These are phyloP conservation scores for Xestia c-nigrum DNA, from an alignment of 2,888 invertebrate genomes.

Conservation along the genomic window DNA sequence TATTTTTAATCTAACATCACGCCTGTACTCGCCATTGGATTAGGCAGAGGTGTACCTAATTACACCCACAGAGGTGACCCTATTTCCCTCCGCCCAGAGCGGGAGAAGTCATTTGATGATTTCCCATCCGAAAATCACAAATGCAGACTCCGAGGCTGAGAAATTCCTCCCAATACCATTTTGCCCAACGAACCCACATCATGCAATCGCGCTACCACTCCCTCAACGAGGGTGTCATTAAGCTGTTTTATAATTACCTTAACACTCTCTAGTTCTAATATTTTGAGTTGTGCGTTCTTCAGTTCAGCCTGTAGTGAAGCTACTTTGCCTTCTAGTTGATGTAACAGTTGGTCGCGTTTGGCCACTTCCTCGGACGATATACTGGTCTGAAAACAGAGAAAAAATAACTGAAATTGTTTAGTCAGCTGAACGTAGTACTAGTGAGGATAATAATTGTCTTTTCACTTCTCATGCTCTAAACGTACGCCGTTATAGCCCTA, in stretches of 20 bases:
- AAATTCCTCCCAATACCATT: background rate
- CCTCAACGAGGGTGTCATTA: background rate
- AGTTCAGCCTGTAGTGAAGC: conserved; percentile 77
- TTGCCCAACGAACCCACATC: background rate
- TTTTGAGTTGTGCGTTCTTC: conserved; percentile 85
- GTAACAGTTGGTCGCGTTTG: conserved; percentile 74
- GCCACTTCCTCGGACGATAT: conserved; percentile 73
- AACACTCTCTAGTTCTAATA: conserved; percentile 85
- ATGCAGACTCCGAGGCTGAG: background rate
- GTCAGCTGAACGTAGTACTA: too few species aligned
- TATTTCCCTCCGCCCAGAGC: too few species aligned
- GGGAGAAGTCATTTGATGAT: too few species aligned
- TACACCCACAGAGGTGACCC: background rate
- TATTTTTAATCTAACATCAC: background rate
- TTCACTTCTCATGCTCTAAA: too few species aligned
- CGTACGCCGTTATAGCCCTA: too few species aligned
- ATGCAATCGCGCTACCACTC: background rate
- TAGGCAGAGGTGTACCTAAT: background rate
- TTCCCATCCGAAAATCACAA: too few species aligned
- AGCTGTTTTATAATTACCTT: conserved; percentile 71
- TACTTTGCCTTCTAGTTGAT: conserved; percentile 79
- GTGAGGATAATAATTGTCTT: too few species aligned
- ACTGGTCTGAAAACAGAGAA: conserved; percentile 68
- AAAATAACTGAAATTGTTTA: background rate
- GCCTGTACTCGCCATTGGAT: background rate